Evolutionary conservation across 2,797 vertebrate species (phyloP).

Genomic region (Phoeniculus purpureus): DNA sequence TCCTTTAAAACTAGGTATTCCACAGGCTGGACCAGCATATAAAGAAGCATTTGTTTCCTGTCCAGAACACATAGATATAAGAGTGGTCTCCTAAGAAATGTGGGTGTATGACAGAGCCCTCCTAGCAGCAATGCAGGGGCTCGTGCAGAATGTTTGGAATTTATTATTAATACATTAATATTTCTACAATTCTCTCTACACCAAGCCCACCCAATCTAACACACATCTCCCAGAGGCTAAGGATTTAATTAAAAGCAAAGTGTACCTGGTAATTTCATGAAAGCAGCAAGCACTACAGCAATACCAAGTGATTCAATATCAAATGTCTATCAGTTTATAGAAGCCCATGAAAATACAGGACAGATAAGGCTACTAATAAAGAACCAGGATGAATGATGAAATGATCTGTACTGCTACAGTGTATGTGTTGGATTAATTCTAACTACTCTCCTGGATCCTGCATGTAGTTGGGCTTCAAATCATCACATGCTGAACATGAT

Average conservation of each 20-base stretch:
- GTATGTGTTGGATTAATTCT: not conserved
- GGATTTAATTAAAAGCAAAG: conserved; percentile 71
- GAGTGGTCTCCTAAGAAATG: not conserved
- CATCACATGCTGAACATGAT: not conserved
- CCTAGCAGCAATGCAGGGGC: not conserved
- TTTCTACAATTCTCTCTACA: conserved; percentile 4
- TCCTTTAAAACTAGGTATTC: not conserved
- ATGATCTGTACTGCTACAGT: not conserved
- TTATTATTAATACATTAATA: not conserved
- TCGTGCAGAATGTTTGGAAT: not conserved
- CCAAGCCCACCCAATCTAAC: conserved; percentile 5
- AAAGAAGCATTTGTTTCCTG: not conserved
- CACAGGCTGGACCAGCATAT: not conserved
- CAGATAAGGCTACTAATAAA: conserved; percentile 47
- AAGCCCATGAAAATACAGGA: conserved; percentile 55
- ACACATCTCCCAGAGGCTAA: conserved; percentile 42
- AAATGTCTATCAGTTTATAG: conserved; percentile 24
- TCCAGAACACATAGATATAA: not conserved
- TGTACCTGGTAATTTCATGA: conserved; percentile 65
- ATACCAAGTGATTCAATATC: conserved; percentile 44
- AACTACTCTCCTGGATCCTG: conserved; percentile 6
- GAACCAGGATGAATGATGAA: conserved; percentile 51
- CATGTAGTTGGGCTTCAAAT: not conserved
- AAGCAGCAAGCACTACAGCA: conserved; percentile 66
- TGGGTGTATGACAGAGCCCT: not conserved